Base-by-base conservation (phyloP, 2,797 vertebrate genomes). In the Danio jaintianensis region DNA sequence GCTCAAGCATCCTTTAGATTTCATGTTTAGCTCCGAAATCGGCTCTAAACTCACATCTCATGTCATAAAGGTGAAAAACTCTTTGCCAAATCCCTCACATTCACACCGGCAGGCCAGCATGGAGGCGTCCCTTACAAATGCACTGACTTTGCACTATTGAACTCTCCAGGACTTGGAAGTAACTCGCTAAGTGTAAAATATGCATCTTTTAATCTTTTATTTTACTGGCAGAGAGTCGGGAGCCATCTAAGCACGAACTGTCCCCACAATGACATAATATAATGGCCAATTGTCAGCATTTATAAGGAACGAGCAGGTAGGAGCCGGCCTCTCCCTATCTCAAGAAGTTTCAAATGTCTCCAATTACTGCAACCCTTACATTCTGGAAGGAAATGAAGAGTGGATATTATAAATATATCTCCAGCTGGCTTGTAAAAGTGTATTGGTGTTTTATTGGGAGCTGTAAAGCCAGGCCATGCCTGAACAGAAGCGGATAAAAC, bases 361-460 rank as follows among this genome's bases (percentile, higher is more conserved):
- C 70, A 84, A 79, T 82, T 85, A 82, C 70, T 13, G 13, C 43
- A 58, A 56, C 55, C 68, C 66, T 83, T 80, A 61, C 52, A 61
- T 78, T 73, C 56, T 50, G n/a, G 59, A 73, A 75, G 58, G 62
- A 80, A 81, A 64, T 80, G 63, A 77, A 80, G 62, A 67, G 69
- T 50, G 59, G 67, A 66, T 62, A 75, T 74, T 78, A 64, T 88
- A 85, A 88, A 86, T 84, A 79, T 29, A 29, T 83, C 47, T 70
- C 70, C 3, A 48, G 40, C 81, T 56, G 79, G 72, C 55, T 55
- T 78, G 72, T 85, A 85, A 84, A 83, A 74, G 18, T 80, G 82
- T 78, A 82, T 85, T 80, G 78, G 63, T 63, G 59, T 69, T 87
- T 84, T 84, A 84, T 84, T 85, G 78, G 80, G 5, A 2, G 78